phyloP scores from a whole-genome alignment of 2,888 invertebrate species.

The Macrosiphum euphorbiae region DNA sequence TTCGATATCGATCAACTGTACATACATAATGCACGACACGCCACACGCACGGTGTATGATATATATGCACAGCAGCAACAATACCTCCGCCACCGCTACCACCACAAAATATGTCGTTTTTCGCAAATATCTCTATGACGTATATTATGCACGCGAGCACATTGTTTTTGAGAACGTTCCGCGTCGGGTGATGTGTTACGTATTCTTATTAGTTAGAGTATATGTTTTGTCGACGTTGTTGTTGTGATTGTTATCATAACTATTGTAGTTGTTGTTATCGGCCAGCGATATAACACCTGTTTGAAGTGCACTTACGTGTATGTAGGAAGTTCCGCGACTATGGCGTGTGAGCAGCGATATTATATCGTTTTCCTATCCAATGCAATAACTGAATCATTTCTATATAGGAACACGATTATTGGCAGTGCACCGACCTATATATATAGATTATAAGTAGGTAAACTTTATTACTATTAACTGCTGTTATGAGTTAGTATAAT shows the following conservation, averaged over 20 bases:
- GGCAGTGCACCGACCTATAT: neutral
- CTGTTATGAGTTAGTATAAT: neutral
- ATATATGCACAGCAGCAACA: neutral
- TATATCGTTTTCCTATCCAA: neutral
- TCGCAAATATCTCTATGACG: neutral
- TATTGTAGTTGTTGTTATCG: neutral
- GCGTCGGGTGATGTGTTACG: neutral
- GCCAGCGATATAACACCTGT: neutral
- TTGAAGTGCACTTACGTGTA: neutral
- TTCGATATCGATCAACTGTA: constrained; percentile 32
- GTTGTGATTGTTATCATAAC: neutral
- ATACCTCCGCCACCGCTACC: neutral
- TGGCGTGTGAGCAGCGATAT: neutral
- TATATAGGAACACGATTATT: neutral
- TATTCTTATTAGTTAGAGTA: neutral
- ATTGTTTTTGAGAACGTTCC: neutral
- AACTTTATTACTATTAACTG: neutral
- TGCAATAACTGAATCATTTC: neutral
- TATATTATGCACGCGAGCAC: neutral
- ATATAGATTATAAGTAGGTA: neutral
- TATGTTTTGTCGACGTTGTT: neutral
- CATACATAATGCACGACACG: neutral
- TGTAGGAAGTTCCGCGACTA: neutral
- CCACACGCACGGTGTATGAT: neutral
- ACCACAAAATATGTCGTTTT: neutral